Evolutionary conservation across 2,888 invertebrate genomes (phyloP).

Genomic region (Dolomedes plantarius): DNA sequence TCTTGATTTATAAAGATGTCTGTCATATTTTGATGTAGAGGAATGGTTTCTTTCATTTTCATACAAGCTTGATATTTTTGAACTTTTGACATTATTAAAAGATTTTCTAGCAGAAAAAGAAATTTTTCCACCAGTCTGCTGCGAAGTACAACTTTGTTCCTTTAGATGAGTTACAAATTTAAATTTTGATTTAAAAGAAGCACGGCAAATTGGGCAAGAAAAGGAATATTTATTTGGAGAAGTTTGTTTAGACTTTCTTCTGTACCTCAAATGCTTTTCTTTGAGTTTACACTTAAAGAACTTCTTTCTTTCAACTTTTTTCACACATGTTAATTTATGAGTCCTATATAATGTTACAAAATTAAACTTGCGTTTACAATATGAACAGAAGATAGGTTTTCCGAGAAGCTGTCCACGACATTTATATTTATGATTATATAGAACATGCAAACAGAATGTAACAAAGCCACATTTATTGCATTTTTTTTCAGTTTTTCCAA

Average conservation of each 20-base stretch:
- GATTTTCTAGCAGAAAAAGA: slow-evolving; percentile 49
- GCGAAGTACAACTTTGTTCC: slow-evolving; percentile 16
- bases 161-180: slow-evolving; percentile 25
- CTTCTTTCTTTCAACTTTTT: background rate
- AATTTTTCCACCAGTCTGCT: background rate
- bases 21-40: background rate
- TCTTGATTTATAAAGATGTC: background rate
- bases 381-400: slow-evolving; percentile 23
- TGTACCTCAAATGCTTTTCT: background rate
- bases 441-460: slow-evolving; percentile 43
- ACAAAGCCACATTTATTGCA: slow-evolving; percentile 61
- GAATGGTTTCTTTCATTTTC: background rate
- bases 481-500: slow-evolving; percentile 30
- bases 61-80: background rate
- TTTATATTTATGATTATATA: slow-evolving; percentile 39
- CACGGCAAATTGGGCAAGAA: slow-evolving; percentile 36
- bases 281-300: background rate
- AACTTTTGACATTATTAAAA: background rate
- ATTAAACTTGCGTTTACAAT: slow-evolving; percentile 49
- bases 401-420: slow-evolving; percentile 36
- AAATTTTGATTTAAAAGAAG: slow-evolving; percentile 17
- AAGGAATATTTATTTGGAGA: slow-evolving; percentile 3
- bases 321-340: slow-evolving; percentile 42
- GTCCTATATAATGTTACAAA: slow-evolving; percentile 12
- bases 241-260: background rate